phyloP scores from a whole-genome alignment of 2,113 vertebrate species.

The Anolis carolinensis region DNA sequence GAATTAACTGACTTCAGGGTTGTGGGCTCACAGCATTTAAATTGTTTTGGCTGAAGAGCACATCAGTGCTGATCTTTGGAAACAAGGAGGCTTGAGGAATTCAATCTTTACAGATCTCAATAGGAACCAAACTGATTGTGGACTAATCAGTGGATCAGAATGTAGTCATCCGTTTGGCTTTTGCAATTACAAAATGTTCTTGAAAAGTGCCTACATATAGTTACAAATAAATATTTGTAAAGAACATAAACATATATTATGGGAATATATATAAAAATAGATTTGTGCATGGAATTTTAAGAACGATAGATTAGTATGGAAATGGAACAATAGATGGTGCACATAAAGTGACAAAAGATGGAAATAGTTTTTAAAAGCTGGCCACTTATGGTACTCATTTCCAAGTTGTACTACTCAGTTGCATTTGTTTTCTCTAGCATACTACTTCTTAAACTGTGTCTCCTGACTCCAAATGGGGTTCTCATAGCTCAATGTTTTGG shows the following conservation, averaged over 20 bases:
- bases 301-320: background rate
- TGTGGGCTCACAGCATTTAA: background rate
- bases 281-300: background rate
- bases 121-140: background rate
- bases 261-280: background rate
- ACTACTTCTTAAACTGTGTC: constrained; percentile 24
- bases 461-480: no score
- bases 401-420: background rate
- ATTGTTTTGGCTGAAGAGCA: background rate
- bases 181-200: background rate
- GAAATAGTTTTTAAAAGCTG: background rate
- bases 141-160: background rate
- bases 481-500: no score
- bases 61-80: background rate
- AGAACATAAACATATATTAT: background rate
- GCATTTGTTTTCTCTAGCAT: constrained; percentile 14
- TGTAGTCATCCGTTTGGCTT: background rate
- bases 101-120: background rate
- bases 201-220: background rate
- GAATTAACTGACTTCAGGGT: background rate
- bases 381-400: background rate
- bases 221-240: background rate
- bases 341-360: background rate
- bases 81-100: background rate
- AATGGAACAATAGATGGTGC: background rate